These are phyloP conservation scores for Taenioides sp. DNA, from an alignment of 2,797 vertebrate species.

Conservation along the genomic window DNA sequence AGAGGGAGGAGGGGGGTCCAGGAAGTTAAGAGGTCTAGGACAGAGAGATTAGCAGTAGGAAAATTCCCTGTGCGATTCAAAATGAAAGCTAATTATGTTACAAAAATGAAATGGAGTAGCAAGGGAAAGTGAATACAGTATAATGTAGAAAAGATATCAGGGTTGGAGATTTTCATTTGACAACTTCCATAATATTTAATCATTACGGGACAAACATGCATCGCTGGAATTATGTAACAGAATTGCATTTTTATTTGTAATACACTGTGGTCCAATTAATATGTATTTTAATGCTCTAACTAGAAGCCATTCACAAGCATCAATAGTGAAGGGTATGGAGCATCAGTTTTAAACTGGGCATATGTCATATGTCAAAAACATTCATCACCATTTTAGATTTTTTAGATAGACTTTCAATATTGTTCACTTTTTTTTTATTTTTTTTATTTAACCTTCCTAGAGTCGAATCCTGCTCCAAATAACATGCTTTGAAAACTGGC, in stretches of 20 bases:
- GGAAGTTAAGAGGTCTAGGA: conserved; percentile 85
- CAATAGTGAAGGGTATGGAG: too few relatives aligned
- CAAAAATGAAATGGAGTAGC: conserved; percentile 66
- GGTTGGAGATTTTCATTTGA: conserved; percentile 53
- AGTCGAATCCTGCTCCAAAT: too few relatives aligned
- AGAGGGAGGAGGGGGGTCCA: conserved; percentile 61
- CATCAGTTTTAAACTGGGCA: too few relatives aligned
- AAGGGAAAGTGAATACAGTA: conserved; percentile 37
- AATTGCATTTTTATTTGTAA: neutral
- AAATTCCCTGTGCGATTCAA: conserved; percentile 73
- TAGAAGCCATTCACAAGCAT: too few relatives aligned
- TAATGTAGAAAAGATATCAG: conserved; percentile 37
- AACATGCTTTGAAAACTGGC: too few relatives aligned
- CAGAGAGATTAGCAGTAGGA: conserved; percentile 83
- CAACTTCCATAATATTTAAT: conserved; percentile 19
- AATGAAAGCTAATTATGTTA: conserved; percentile 82
- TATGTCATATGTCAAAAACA: neutral
- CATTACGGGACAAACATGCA: neutral
- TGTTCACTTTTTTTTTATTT: too few relatives aligned
- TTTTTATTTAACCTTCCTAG: too few relatives aligned
- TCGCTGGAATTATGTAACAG: neutral
- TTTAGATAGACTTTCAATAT: too few relatives aligned
- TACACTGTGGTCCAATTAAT: neutral
- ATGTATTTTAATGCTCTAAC: too few relatives aligned
- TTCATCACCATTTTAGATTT: too few relatives aligned